Evolutionary conservation across 2,888 invertebrate species (phyloP), one percentile per base, ranked within the genome.

Genomic region (Eilema griseolum): DNA sequence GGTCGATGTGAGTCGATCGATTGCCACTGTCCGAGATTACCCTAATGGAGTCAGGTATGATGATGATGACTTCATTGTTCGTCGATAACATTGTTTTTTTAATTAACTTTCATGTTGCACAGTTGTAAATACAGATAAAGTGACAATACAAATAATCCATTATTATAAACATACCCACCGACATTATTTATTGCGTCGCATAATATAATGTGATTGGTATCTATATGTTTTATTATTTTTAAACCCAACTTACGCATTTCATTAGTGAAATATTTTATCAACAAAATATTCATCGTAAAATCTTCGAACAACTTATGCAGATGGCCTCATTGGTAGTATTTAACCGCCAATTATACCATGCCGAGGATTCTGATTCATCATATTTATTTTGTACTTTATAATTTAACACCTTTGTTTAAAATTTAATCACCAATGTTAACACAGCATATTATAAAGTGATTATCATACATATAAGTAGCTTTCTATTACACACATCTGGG

Each of bases 1-100:
- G 23, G 7, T 57, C 56, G 10, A 11, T 23, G 57, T 11, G 16
- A 24, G 57, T 57, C 61, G 31, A 66, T 66, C 16, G 24, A 57
- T 57, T 37, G 0, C 16, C 52, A 24, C 57, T 24, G 57, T 57
- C 33, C 23, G 57, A 57, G 66, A 57, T 66, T 56, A 31, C 23
- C 14, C 60, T 23, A 61, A 46, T 31, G 28, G 31, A n/a, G 11
- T 60, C 20, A 60, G 41, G 10, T 60, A n/a, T 5, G 12, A 67
- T 61, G 61, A 46, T 20, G 20, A 67, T 67, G 61, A 46, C 60
- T 67, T 31, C 67, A 61, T 67, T 67, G 52, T 61, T 52, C 28
- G 41, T 24, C n/a, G 31, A 33, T 24, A 67, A 28, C 61, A 67
- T 61, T 61, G 52, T 61, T 61, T 60, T 20, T 46, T n/a, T 61